phyloP scores from a whole-genome alignment of 2,888 invertebrate species.

The Cremastinae sp. region DNA sequence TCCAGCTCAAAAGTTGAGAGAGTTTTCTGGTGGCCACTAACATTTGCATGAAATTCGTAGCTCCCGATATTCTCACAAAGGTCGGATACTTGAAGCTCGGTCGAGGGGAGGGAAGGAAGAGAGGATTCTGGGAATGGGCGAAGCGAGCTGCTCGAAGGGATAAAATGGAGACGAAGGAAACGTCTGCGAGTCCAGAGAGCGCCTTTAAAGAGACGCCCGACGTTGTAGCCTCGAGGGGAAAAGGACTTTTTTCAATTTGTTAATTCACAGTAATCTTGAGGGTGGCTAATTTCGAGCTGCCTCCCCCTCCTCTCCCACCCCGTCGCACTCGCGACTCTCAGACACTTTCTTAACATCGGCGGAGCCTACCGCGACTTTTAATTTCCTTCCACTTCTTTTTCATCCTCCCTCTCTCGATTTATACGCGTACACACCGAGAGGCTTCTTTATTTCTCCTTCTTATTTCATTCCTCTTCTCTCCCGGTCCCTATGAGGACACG shows the following conservation, averaged over 20 bases:
- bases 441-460: constrained; percentile 34
- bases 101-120: constrained; percentile 38
- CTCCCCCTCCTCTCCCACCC: constrained; percentile 41
- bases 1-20: constrained; percentile 57
- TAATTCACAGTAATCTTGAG: constrained; percentile 77
- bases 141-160: constrained; percentile 15
- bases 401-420: not conserved
- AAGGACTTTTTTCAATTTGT: constrained; percentile 77
- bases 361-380: constrained; percentile 68
- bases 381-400: constrained; percentile 67
- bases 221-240: constrained; percentile 59
- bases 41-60: constrained; percentile 76
- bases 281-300: constrained; percentile 75
- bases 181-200: constrained; percentile 22
- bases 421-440: constrained; percentile 19
- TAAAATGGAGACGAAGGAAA: constrained; percentile 52
- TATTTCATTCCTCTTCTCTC: constrained; percentile 35
- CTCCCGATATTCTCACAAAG: constrained; percentile 69
- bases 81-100: constrained; percentile 59
- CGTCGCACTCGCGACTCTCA: constrained; percentile 44
- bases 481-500: constrained; percentile 48
- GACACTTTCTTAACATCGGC: constrained; percentile 47
- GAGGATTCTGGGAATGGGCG: constrained; percentile 1
- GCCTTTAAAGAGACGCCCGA: constrained; percentile 66
- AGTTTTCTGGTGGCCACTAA: constrained; percentile 66